Conservation (phyloP, 2,797 vertebrate species). For the Atherinosoma microstoma region DNA sequence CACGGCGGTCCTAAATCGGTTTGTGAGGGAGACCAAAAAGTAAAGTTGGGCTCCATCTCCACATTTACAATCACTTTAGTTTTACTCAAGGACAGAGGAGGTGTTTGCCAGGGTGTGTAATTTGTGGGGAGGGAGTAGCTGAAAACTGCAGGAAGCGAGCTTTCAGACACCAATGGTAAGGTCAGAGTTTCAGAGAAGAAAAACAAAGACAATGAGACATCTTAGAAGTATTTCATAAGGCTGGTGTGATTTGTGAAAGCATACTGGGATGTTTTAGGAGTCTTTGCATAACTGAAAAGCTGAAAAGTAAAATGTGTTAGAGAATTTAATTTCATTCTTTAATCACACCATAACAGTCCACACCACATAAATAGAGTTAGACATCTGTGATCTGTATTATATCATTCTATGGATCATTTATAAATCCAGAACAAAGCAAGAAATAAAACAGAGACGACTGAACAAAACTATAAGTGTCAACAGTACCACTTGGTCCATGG, state of each 20-base stretch:
- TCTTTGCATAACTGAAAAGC: too few species aligned
- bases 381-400: too few species aligned
- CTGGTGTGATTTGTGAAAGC: constrained; percentile 3
- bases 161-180: constrained; percentile 14
- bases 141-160: constrained; percentile 6
- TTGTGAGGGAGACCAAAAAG: constrained; percentile 4
- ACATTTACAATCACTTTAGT: constrained; percentile 25
- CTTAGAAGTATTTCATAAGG: constrained; percentile 1
- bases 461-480: background rate
- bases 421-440: background rate
- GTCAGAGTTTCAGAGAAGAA: constrained; percentile 19
- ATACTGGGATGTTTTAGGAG: background rate
- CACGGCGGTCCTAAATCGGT: background rate
- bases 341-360: too few species aligned
- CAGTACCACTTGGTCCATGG: constrained; percentile 98
- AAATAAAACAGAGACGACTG: background rate
- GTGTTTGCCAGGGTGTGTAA: constrained; percentile 8
- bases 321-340: too few species aligned
- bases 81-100: constrained; percentile 21
- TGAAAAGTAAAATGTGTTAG: too few species aligned
- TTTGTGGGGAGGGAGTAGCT: constrained; percentile 6
- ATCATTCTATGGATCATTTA: too few species aligned
- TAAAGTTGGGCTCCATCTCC: constrained; percentile 14
- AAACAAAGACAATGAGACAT: constrained; percentile 2
- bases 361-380: too few species aligned